Percentiles rank a stretch among this genome's conserved stretches.
Evolutionary conservation across 1,140 invertebrate species (phyloP).

Genomic region (Leguminivora glycinivorella): DNA sequence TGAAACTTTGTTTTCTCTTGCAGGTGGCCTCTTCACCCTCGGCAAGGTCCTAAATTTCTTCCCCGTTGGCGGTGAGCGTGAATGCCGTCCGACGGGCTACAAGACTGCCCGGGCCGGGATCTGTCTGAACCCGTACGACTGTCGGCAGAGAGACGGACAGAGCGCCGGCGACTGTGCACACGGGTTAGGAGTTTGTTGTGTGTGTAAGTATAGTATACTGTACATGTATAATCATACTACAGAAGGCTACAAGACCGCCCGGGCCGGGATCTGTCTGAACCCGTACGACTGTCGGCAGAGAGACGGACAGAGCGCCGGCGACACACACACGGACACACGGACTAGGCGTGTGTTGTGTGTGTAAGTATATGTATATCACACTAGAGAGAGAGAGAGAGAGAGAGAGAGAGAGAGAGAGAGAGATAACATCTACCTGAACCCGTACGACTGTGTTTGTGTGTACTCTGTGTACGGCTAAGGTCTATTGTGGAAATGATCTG

Average conservation of each 20-base stretch:
- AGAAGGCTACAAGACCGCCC: slow-evolving; percentile 80
- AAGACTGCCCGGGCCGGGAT: slow-evolving; percentile 82
- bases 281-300: slow-evolving; percentile 90
- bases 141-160: slow-evolving; percentile 86
- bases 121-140: slow-evolving; percentile 91
- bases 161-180: slow-evolving; percentile 89
- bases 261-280: slow-evolving; percentile 88
- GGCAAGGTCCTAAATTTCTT: slow-evolving; percentile 86
- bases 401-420: no score
- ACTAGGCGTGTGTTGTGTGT: slow-evolving; percentile 93
- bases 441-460: not conserved
- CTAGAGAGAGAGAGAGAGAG: no score
- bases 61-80: slow-evolving; percentile 87
- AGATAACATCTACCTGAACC: no score
- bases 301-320: slow-evolving; percentile 85
- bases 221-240: no score
- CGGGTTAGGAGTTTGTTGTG: slow-evolving; percentile 93
- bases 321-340: slow-evolving; percentile 91
- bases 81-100: slow-evolving; percentile 85
- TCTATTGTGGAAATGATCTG: no score
- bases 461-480: no score
- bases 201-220: slow-evolving; percentile 91
- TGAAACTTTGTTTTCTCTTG: slow-evolving; percentile 25
- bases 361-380: no score
- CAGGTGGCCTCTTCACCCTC: slow-evolving; percentile 56